These are phyloP conservation scores for Hyposoter dolosus DNA, from an alignment of 2,888 invertebrate species.

Conservation along the genomic window DNA sequence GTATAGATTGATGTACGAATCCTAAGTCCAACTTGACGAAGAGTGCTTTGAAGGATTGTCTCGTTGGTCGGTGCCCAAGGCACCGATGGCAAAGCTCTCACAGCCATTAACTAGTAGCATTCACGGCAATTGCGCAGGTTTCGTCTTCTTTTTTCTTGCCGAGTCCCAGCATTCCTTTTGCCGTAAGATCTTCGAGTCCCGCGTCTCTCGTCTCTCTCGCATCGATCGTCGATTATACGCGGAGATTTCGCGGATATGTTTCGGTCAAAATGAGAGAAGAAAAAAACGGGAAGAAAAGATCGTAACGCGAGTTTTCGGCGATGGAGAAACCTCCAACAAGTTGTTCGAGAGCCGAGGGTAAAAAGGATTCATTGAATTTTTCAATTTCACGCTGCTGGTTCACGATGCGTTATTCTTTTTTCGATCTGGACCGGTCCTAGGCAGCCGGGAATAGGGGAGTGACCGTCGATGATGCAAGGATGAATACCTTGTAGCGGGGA, in stretches of 20 bases:
- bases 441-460: conserved; percentile 46
- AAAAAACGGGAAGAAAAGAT: conserved; percentile 50
- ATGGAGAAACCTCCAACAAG: conserved; percentile 51
- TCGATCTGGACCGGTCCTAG: background rate
- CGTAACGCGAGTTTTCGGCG: conserved; percentile 33
- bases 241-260: conserved; percentile 67
- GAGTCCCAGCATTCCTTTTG: background rate
- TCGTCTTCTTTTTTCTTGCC: conserved; percentile 3
- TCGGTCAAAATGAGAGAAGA: conserved; percentile 44
- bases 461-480: conserved; percentile 60
- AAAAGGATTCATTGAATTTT: conserved; percentile 60
- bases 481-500: conserved; percentile 31
- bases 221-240: conserved; percentile 74
- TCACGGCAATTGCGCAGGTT: conserved; percentile 53
- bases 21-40: conserved; percentile 72
- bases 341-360: conserved; percentile 9
- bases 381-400: conserved; percentile 67
- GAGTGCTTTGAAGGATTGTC: conserved; percentile 54
- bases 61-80: conserved; percentile 58
- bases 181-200: background rate
- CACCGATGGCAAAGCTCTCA: conserved; percentile 13
- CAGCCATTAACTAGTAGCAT: conserved; percentile 61
- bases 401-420: conserved; percentile 46
- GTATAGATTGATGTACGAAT: conserved; percentile 53
- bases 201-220: conserved; percentile 43